These are phyloP conservation scores for Pseudochromis fuscus DNA, from an alignment of 2,797 vertebrate species.

Conservation along the genomic window DNA sequence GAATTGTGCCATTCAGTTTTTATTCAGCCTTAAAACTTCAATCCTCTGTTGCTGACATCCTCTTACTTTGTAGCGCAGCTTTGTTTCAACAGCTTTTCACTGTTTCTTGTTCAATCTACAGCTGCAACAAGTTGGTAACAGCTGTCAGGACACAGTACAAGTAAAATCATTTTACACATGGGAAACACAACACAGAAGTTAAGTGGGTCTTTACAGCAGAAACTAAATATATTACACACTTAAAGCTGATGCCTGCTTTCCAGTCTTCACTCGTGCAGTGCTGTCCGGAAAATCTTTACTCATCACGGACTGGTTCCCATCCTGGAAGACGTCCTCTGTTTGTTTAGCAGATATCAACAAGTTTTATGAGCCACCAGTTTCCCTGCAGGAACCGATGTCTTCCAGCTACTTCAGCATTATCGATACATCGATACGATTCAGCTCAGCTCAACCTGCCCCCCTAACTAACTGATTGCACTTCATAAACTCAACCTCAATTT, in stretches of 20 bases:
- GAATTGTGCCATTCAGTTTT: background rate
- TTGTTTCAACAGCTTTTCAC: slow-evolving; percentile 25
- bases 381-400: slow-evolving; percentile 7
- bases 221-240: slow-evolving; percentile 32
- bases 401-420: slow-evolving; percentile 4
- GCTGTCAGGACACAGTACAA: slow-evolving; percentile 33
- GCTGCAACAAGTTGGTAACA: slow-evolving; percentile 40
- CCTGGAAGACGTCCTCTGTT: slow-evolving; percentile 2
- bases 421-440: slow-evolving; percentile 18
- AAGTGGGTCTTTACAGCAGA: slow-evolving; percentile 23
- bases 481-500: slow-evolving; percentile 37
- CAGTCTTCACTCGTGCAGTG: slow-evolving; percentile 21
- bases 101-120: slow-evolving; percentile 15
- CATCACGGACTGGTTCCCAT: background rate
- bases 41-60: background rate
- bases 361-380: slow-evolving; percentile 27
- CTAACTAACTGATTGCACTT: slow-evolving; percentile 28
- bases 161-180: slow-evolving; percentile 24
- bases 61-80: background rate
- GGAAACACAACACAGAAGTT: slow-evolving; percentile 25
- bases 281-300: background rate
- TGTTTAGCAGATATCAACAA: slow-evolving; percentile 17
- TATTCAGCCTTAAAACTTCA: background rate
- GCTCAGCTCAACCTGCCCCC: slow-evolving; percentile 10
- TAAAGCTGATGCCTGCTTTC: slow-evolving; percentile 33